Evolutionary conservation across 1,140 invertebrate species (phyloP), one percentile per base, ranked within the genome.

Genomic region (Pinna nobilis): DNA sequence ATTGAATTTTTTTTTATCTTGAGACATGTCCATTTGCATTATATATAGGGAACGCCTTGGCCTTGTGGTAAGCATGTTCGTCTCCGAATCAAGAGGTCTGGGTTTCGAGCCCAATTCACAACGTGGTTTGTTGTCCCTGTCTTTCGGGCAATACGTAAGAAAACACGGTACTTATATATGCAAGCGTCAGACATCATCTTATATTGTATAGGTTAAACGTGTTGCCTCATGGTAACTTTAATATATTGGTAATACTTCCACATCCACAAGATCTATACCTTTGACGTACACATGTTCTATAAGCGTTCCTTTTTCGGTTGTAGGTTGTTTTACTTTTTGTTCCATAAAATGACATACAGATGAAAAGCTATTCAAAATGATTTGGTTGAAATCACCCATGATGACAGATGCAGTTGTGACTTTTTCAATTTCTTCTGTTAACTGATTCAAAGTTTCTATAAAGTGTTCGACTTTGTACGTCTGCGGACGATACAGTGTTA

Each of bases 361-460:
- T 51, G 1, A 25, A 32, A 20, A 18, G 9, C 37, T 49, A 20
- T 53, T 51, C 7, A 67, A 37, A 55, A 67, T 67, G 55, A 53
- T 33, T 37, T 69, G 66, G 59, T 69, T 69, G 47, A 69, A 69
- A 69, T 69, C 66, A 13, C 66, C 66, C 23, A 69, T 11, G 11
- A 69, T 25, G 23, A 65, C 32, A 33, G 51, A 30, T 20, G 32
- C 51, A 30, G 18, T n/a, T 18, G 63, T 33, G 6, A 50, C 13
- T n/a, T 5, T 33, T 65, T 65, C 44, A 18, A 65, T 7, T n/a
- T n/a, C 33, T 9, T n/a, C 25, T 11, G 51, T 35, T 15, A 65
- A n/a, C 9, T 15, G 28, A 6, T 18, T 30, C 2, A 65, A 51
- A 33, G 41, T 32, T 25, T 50, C 47, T 32, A 65, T 32, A 50